Evolutionary conservation across 2,113 vertebrate genomes (phyloP), one percentile per base, ranked within the genome.

Genomic region (Ia io): DNA sequence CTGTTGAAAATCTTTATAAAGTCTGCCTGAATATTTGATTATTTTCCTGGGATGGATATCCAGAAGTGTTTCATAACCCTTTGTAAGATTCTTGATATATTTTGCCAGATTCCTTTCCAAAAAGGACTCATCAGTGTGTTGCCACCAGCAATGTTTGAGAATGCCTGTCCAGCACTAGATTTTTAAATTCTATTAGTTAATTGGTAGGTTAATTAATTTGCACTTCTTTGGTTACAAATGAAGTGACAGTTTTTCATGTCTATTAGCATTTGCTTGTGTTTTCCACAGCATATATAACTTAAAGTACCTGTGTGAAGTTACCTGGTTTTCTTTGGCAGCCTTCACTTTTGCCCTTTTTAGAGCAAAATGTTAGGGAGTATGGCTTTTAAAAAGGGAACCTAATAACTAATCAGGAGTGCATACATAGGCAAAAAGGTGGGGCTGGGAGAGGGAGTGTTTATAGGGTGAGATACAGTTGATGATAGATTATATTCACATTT

Each of bases 71-170:
- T 82, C 25, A 76, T 76, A 86, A 90, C 56, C 17, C 35, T 86
- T 90, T 83, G 16, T 63, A 77, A 92, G 37, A 6, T 71, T 44
- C 79, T 91, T 85, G 12, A 47, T 88, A 69, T 22, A n/a, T 86
- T 94, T 90, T 83, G 2, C 14, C 73, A 94, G 51, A 47, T 92
- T 94, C 49, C 42, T 82, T 88, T 92, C 61, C 40, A 76, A 59
- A 70, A 94, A 92, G 47, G 22, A 83, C 7, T 18, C 7, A 78
- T 1, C 22, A 40, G 6, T 90, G 18, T 77, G 12, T 77, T 86
- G 67, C 61, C 23, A 40, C 30, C 20, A 79, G 25, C 79, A 80
- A 0, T 70, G 61, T n/a, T 37, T 47, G 59, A 93, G 40, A 84
- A 23, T 25, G 37, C 30, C 56, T 84, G n/a, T 51, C 8, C 42